Evolutionary conservation across 2,888 invertebrate species (phyloP).

Genomic region (Drosophila mimetica): DNA sequence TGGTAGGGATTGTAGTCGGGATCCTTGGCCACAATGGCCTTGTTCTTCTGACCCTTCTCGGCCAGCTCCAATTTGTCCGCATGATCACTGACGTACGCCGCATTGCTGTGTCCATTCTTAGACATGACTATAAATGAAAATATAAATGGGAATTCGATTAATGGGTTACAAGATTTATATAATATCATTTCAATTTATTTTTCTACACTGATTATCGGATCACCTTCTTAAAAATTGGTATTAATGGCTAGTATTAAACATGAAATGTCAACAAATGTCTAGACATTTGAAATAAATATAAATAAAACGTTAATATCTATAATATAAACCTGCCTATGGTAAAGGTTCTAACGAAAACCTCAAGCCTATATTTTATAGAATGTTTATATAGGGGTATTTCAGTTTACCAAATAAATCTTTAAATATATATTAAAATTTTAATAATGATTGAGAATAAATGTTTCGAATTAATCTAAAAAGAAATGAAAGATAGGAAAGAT

Average conservation of each 20-base stretch:
- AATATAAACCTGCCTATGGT: too few relatives aligned
- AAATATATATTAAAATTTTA: too few relatives aligned
- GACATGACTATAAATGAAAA: constrained; percentile 69
- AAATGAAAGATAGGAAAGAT: too few relatives aligned
- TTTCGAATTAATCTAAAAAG: too few relatives aligned
- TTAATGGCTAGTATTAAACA: not conserved
- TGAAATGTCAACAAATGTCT: not conserved
- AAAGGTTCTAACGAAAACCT: too few relatives aligned
- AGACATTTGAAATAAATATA: not conserved
- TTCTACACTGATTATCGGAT: too few relatives aligned
- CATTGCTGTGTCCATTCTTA: constrained; percentile 83
- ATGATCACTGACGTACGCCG: constrained; percentile 82
- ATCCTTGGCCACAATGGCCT: constrained; percentile 65
- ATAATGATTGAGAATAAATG: too few relatives aligned
- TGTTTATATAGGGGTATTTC: too few relatives aligned
- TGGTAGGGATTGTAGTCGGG: constrained; percentile 88
- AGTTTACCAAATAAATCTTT: too few relatives aligned
- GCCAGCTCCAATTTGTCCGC: constrained; percentile 81
- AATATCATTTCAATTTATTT: not conserved
- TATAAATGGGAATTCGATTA: not conserved
- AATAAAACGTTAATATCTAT: not conserved
- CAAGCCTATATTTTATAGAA: too few relatives aligned
- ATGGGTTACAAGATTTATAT: not conserved
- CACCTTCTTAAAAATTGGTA: not conserved
- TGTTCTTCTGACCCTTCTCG: constrained; percentile 79